These are phyloP conservation scores for Ricordea florida DNA, from an alignment of 92 coral and sea anemone genomes.

Conservation along the genomic window DNA sequence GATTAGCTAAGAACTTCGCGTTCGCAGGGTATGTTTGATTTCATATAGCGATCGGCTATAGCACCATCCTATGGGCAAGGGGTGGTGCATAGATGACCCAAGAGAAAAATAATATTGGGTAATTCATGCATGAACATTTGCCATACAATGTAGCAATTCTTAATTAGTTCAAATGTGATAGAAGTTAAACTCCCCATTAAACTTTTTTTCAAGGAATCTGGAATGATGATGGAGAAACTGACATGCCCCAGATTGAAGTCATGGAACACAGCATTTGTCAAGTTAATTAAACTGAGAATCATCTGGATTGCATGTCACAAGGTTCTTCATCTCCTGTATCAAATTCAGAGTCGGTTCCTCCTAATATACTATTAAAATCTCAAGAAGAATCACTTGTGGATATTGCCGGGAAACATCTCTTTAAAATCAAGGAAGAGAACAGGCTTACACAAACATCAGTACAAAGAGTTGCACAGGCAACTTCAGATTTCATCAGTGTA, in stretches of 20 bases:
- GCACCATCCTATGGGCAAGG: too few species aligned
- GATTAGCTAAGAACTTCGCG: too few species aligned
- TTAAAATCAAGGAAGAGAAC: conserved; percentile 31
- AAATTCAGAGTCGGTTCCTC: background rate
- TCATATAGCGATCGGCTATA: too few species aligned
- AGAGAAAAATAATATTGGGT: background rate
- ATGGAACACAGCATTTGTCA: background rate
- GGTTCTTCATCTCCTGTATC: conserved; percentile 1
- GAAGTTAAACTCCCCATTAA: background rate
- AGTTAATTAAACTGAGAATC: background rate
- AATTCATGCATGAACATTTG: too few species aligned
- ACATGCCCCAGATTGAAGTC: background rate
- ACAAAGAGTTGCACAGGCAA: conserved; percentile 18
- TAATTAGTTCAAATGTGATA: too few species aligned
- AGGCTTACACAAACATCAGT: conserved; percentile 10
- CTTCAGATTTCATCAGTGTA: background rate
- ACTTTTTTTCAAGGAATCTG: background rate
- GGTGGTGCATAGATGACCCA: too few species aligned
- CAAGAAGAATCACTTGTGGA: background rate
- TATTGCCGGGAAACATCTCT: conserved; percentile 1
- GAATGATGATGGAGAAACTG: background rate
- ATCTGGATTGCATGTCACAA: background rate
- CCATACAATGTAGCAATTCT: too few species aligned
- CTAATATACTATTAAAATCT: background rate
- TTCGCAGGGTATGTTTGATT: too few species aligned